Evolutionary conservation across 2,797 vertebrate species (phyloP).

Genomic region (Premnoplex brunnescens): DNA sequence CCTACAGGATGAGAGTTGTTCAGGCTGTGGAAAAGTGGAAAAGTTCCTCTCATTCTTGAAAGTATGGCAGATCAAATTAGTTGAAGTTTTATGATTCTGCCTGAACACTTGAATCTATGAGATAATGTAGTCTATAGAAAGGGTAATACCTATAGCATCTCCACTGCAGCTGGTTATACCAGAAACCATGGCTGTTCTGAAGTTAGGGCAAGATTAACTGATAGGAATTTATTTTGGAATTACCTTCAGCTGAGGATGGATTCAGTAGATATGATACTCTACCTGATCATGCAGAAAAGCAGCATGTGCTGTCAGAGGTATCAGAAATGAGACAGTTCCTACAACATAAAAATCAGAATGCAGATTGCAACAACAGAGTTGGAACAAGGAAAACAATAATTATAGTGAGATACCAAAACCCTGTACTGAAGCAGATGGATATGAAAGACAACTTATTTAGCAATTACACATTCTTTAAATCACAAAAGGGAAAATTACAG

Average conservation of each 20-base stretch:
- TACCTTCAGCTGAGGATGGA: not conserved
- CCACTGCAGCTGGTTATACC: not conserved
- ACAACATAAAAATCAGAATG: not conserved
- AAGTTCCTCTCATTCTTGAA: not conserved
- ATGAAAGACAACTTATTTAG: not conserved
- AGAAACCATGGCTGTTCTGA: not conserved
- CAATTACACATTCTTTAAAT: slow-evolving; percentile 11
- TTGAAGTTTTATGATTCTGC: not conserved
- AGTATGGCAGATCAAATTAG: not conserved
- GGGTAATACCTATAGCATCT: not conserved
- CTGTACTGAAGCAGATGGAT: not conserved
- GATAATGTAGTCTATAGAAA: not conserved
- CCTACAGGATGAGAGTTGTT: not conserved
- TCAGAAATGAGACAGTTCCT: not conserved
- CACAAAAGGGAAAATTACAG: not conserved
- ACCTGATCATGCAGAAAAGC: not conserved
- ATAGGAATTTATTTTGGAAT: not conserved
- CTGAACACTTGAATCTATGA: not conserved
- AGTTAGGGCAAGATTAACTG: not conserved
- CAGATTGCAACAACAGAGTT: not conserved
- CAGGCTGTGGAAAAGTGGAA: not conserved
- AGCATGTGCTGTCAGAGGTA: not conserved
- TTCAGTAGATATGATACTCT: not conserved
- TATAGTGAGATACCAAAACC: not conserved
- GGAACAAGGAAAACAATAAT: not conserved